phyloP scores from a whole-genome alignment of 2,888 invertebrate species.

The Archips xylosteana region DNA sequence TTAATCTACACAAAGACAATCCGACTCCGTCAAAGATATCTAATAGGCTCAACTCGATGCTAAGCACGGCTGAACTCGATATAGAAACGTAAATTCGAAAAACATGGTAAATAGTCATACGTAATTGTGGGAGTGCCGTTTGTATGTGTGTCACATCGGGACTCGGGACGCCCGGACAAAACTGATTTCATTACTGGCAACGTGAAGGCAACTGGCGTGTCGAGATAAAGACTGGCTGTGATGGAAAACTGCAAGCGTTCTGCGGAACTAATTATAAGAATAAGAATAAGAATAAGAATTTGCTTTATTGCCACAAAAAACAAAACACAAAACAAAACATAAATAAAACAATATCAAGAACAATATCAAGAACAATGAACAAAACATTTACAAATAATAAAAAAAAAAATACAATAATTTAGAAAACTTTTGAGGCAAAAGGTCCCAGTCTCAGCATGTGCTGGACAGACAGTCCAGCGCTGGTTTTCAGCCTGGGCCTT shows the following conservation, averaged over 20 bases:
- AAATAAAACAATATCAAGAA: too few species aligned
- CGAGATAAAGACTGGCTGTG: conserved; percentile 1
- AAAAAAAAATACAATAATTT: too few species aligned
- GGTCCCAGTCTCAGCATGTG: too few species aligned
- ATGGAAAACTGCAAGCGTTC: conserved; percentile 9
- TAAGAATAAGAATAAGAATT: too few species aligned
- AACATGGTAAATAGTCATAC: conserved; percentile 72
- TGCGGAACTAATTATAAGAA: conserved; percentile 11
- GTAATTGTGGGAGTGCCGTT: conserved; percentile 50
- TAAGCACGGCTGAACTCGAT: conserved; percentile 75
- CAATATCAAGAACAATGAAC: too few species aligned
- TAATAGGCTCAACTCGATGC: conserved; percentile 69
- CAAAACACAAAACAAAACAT: too few species aligned
- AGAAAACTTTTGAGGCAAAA: too few species aligned
- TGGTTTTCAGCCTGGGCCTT: too few species aligned
- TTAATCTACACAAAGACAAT: conserved; percentile 66
- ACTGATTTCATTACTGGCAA: conserved; percentile 26
- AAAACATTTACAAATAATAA: too few species aligned
- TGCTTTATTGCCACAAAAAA: too few species aligned
- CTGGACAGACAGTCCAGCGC: too few species aligned
- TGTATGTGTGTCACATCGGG: conserved; percentile 35
- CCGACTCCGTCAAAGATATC: conserved; percentile 48
- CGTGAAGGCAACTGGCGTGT: conserved; percentile 5
- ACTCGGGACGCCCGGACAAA: conserved; percentile 7
- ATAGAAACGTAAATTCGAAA: conserved; percentile 72